These are phyloP conservation scores for Clupea harengus DNA, from an alignment of 2,113 vertebrate genomes.

Conservation along the genomic window DNA sequence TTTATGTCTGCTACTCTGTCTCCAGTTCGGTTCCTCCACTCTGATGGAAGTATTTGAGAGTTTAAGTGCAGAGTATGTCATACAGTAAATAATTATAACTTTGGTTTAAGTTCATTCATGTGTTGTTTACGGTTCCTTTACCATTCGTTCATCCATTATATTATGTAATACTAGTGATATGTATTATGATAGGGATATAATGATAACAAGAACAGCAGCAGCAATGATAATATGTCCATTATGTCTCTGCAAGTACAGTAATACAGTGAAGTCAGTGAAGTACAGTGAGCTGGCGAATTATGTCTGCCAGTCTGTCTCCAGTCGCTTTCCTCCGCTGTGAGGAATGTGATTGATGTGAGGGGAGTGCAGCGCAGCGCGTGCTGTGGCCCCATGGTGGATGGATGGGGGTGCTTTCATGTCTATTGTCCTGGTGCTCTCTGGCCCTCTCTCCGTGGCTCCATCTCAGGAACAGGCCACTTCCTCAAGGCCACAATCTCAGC, in stretches of 20 bases:
- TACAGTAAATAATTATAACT: neutral
- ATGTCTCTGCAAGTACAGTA: neutral
- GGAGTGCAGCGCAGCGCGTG: neutral
- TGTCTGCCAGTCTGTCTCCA: neutral
- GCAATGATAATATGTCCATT: neutral
- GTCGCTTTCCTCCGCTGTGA: neutral
- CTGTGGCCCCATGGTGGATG: neutral
- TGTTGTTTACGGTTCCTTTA: neutral
- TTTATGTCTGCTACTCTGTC: too few relatives aligned
- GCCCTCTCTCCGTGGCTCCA: neutral
- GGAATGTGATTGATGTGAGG: conserved; percentile 6
- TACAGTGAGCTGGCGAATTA: neutral
- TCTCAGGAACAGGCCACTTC: conserved; percentile 4
- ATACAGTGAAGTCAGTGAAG: neutral
- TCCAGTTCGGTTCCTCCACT: too few relatives aligned
- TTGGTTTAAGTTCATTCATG: neutral
- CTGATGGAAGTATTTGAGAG: too few relatives aligned
- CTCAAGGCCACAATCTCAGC: neutral
- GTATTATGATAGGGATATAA: neutral
- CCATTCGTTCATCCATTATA: neutral
- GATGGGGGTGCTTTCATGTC: neutral
- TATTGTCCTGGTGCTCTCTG: neutral
- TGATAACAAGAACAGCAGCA: neutral
- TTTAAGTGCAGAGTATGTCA: too few relatives aligned
- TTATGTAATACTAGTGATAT: neutral